Base-by-base conservation (phyloP, 2,888 invertebrate genomes). In the Cephonodes hylas region DNA sequence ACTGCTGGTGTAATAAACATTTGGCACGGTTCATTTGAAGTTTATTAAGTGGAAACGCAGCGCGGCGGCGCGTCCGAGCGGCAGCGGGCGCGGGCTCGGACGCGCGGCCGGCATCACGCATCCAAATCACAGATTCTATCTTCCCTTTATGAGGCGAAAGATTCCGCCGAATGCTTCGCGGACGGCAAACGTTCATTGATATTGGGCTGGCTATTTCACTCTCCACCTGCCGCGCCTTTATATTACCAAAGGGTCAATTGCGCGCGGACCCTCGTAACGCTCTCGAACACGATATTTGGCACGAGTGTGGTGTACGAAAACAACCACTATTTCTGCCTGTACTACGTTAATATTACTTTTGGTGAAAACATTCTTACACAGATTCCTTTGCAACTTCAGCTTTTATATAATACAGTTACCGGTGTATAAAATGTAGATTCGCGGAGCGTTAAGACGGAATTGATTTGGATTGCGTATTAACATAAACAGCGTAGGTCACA, bases 1-100 rank as follows among this genome's bases (percentile, higher is more conserved):
- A 74, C 69, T 74, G 70, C 73, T 74, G 75, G 75, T 74, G 75
- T 80, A 83, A 83, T 84, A 81, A 84, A 82, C 82, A 84, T 88
- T 86, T 80, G 63, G 70, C 75, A 68, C 86, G 83, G 81, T 77
- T 84, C 87, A 85, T 87, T 88, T 84, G 85, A 77, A 82, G 71
- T 85, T 84, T 87, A 88, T 88, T 83, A 81, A 77, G 84, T 84
- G 87, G 86, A 88, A 88, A 83, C 76, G 66, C 72, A 75, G 68
- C 72, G 69, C 72, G 73, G 72, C n/a, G n/a, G n/a, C 67, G 75
- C 76, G 78, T 75, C 73, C 72, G 64, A 67, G 67, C 72, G 69
- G 63, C 66, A 64, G 58, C 64, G 65, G 66, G 62, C 61, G 66
- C 59, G 61, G 64, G n/a, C 15, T 18, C 18, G 44, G 44, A 4